Evolutionary conservation across 2,113 vertebrate genomes (phyloP).

Genomic region (Forbesichthys agassizii): DNA sequence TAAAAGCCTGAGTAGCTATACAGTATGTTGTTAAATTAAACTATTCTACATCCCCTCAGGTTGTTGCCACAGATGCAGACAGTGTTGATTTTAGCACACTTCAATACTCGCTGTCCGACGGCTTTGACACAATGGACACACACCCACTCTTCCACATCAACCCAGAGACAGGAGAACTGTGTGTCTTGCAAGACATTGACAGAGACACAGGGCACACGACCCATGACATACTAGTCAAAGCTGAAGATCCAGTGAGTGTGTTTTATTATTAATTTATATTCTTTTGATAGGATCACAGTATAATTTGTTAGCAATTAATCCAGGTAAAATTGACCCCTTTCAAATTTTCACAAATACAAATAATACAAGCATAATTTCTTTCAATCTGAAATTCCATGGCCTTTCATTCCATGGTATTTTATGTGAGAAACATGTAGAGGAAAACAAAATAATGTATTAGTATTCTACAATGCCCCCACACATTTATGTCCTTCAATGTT

Average conservation of each 20-base stretch:
- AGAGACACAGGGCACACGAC: conserved; percentile 79
- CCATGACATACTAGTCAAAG: conserved; percentile 88
- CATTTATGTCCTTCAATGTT: too few relatives aligned
- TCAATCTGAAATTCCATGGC: too few relatives aligned
- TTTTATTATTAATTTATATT: not conserved
- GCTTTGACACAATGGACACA: conserved; percentile 79
- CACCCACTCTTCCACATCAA: conserved; percentile 83
- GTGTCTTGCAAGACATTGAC: conserved; percentile 86
- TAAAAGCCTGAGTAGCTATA: too few relatives aligned
- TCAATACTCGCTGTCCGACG: conserved; percentile 83
- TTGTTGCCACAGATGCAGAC: conserved; percentile 86
- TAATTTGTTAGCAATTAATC: too few relatives aligned
- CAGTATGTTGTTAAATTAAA: not conserved
- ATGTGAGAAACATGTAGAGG: too few relatives aligned
- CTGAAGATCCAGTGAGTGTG: conserved; percentile 86
- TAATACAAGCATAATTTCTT: too few relatives aligned
- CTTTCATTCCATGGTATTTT: too few relatives aligned
- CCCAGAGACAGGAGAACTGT: conserved; percentile 80
- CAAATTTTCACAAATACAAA: too few relatives aligned
- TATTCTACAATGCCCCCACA: too few relatives aligned
- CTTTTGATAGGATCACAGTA: too few relatives aligned
- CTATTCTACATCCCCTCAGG: conserved; percentile 66
- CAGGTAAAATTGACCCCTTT: too few relatives aligned
- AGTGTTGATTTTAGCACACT: conserved; percentile 80
- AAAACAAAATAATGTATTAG: too few relatives aligned